Conservation (phyloP, 2,113 vertebrate genomes). For the Neotoma lepida region DNA sequence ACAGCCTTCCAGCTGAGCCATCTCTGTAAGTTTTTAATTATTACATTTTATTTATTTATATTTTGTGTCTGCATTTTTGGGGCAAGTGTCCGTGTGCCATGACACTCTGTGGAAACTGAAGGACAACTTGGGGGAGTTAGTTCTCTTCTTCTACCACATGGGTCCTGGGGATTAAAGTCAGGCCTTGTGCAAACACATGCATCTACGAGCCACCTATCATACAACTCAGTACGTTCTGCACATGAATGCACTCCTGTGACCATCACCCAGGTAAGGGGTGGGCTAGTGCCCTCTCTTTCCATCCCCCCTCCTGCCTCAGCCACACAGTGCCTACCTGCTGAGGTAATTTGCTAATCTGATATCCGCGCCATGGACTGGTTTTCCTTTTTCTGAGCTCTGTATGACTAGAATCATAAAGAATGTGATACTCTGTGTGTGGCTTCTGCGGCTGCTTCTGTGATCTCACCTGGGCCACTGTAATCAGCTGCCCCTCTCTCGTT, state of each 20-base stretch:
- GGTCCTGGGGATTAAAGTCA: background rate
- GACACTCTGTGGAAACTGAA: background rate
- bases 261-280: too few relatives aligned
- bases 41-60: background rate
- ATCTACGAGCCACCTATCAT: background rate
- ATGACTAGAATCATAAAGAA: background rate
- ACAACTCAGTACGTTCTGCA: background rate
- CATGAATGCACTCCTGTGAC: rapidly evolving
- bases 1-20: background rate
- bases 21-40: background rate
- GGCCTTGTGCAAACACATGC: too few relatives aligned
- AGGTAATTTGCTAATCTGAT: background rate
- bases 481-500: background rate
- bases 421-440: background rate
- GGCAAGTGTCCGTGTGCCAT: background rate
- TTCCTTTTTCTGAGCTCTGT: background rate
- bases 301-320: background rate
- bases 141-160: background rate
- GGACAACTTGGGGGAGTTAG: background rate
- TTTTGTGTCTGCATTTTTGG: background rate
- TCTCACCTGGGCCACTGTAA: rapidly evolving
- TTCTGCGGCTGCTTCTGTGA: background rate
- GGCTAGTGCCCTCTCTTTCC: background rate
- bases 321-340: background rate
- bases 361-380: background rate